A percentile compares a stretch with the other conserved stretches of the same genome.
Conservation (phyloP, 2,113 vertebrate species). For the Synchiropus splendidus region DNA sequence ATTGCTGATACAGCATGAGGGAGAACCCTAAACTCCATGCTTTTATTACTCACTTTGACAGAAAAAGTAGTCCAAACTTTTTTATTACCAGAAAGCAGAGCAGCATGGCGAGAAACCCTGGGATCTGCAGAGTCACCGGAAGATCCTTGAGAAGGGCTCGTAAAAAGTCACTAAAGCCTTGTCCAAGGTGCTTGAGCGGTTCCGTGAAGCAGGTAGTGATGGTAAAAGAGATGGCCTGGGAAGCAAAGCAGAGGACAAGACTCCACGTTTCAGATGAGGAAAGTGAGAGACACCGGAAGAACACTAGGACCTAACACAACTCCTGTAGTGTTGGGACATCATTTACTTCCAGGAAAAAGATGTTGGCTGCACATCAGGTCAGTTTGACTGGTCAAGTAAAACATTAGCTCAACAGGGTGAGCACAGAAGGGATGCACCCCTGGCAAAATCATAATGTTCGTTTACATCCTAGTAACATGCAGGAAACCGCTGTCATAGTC, state of each 20-base stretch:
- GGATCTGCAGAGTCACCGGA: conserved; percentile 76
- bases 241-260: neutral
- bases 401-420: no score
- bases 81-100: conserved; percentile 54
- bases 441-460: no score
- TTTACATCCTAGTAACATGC: no score
- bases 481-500: no score
- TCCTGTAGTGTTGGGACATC: neutral
- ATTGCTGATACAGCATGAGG: no score
- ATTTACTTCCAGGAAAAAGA: neutral
- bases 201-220: conserved; percentile 85
- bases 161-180: conserved; percentile 85
- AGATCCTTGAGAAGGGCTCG: conserved; percentile 83
- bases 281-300: no score
- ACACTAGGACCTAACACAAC: neutral
- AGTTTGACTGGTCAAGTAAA: no score
- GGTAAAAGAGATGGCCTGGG: conserved; percentile 77
- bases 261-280: neutral
- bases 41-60: neutral
- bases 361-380: neutral
- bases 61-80: neutral
- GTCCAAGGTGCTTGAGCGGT: conserved; percentile 83
- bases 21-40: no score
- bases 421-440: no score
- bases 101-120: conserved; percentile 72